Conservation (phyloP, 2,797 vertebrate species). For the Champsocephalus esox region DNA sequence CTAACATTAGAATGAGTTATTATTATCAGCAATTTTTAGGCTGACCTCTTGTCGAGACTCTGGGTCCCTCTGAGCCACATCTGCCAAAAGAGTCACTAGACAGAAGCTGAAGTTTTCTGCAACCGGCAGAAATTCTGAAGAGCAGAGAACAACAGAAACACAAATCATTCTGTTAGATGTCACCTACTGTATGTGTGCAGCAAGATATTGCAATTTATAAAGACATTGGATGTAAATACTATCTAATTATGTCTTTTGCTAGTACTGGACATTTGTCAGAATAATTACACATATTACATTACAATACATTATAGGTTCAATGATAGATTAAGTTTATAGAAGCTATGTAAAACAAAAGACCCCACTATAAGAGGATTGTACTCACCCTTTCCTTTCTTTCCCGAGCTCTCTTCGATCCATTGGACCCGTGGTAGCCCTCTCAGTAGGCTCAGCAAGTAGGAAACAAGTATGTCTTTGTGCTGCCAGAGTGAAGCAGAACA, state of each 20-base stretch:
- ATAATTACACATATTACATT: neutral
- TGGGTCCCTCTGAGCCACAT: slow-evolving; percentile 91
- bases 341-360: slow-evolving; percentile 31
- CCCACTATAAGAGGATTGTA: slow-evolving; percentile 63
- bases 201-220: neutral
- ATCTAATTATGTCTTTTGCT: neutral
- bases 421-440: slow-evolving; percentile 93
- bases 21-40: slow-evolving; percentile 9
- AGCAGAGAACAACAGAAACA: slow-evolving; percentile 1
- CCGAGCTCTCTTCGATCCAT: slow-evolving; percentile 95
- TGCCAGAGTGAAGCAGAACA: slow-evolving; percentile 75
- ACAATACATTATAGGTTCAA: neutral
- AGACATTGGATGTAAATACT: neutral
- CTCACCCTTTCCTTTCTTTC: slow-evolving; percentile 92
- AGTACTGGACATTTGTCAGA: slow-evolving; percentile 6
- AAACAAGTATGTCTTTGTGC: slow-evolving; percentile 95
- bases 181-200: neutral
- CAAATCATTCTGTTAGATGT: neutral
- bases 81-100: slow-evolving; percentile 92
- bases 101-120: slow-evolving; percentile 98
- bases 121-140: slow-evolving; percentile 90
- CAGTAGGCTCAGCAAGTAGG: slow-evolving; percentile 93
- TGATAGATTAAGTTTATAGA: slow-evolving; percentile 15
- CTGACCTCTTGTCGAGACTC: slow-evolving; percentile 89
- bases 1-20: neutral